Conservation (phyloP, 2,888 invertebrate genomes). For the Nysson spinosus region DNA sequence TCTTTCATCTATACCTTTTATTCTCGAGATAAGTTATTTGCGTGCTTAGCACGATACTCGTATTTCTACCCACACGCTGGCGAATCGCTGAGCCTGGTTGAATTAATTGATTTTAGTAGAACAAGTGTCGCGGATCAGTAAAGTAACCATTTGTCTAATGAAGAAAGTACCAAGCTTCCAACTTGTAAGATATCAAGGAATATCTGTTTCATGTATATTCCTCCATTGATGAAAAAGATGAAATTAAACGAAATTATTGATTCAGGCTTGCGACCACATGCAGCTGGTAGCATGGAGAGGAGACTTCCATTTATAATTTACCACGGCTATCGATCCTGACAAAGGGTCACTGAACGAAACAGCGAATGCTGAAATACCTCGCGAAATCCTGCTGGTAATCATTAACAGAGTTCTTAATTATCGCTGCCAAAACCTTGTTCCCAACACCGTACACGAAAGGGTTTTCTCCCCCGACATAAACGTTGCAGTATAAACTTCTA, state of each 20-base stretch:
- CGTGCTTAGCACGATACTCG: not conserved
- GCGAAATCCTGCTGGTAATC: slow-evolving; percentile 5
- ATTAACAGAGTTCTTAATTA: slow-evolving; percentile 13
- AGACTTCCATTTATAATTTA: slow-evolving; percentile 52
- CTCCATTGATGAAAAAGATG: slow-evolving; percentile 12
- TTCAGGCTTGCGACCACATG: slow-evolving; percentile 32
- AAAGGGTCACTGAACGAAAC: slow-evolving; percentile 57
- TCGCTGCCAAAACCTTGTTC: no score
- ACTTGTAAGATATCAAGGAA: no score
- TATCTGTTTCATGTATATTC: slow-evolving; percentile 5
- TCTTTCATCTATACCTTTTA: not conserved
- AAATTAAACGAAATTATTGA: slow-evolving; percentile 52
- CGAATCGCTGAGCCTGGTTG: not conserved
- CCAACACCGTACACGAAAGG: no score
- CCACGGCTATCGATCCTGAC: slow-evolving; percentile 53
- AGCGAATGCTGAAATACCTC: slow-evolving; percentile 32
- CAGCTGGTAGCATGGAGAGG: slow-evolving; percentile 42
- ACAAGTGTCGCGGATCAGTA: no score
- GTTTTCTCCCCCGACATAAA: no score
- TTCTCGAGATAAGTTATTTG: slow-evolving; percentile 45
- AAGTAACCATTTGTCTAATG: no score
- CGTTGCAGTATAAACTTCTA: no score
- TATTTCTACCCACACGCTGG: not conserved
- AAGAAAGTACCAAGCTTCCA: no score
- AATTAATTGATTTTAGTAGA: no score